Conservation (phyloP, 1,140 invertebrate species). For the Zaprionus ghesquierei region DNA sequence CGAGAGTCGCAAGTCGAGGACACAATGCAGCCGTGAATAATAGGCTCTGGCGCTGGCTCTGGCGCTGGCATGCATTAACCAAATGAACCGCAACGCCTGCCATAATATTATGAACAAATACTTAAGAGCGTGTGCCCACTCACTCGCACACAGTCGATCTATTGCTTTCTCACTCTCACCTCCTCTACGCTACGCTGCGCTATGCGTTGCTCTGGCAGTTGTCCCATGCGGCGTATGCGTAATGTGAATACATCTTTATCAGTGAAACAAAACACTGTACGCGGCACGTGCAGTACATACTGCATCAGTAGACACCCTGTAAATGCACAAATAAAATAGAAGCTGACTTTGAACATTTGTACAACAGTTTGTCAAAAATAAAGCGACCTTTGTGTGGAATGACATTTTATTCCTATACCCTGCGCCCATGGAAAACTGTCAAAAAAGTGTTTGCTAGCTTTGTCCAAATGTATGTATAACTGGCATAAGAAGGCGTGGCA, state of each 20-base stretch:
- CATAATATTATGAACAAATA: slow-evolving; percentile 56
- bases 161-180: neutral
- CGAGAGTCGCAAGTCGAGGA: slow-evolving; percentile 43
- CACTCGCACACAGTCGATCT: neutral
- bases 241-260: slow-evolving; percentile 30
- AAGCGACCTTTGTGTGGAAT: too few relatives aligned
- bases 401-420: too few relatives aligned
- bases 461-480: too few relatives aligned
- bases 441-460: too few relatives aligned
- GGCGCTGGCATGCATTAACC: slow-evolving; percentile 73
- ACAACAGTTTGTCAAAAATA: too few relatives aligned
- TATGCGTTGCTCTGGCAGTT: neutral
- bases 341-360: too few relatives aligned
- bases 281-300: too few relatives aligned
- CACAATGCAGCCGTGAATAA: slow-evolving; percentile 71
- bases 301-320: neutral
- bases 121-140: slow-evolving; percentile 27
- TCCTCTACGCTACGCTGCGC: neutral
- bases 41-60: slow-evolving; percentile 46
- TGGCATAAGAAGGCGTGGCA: too few relatives aligned
- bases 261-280: neutral
- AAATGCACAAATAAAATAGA: neutral
- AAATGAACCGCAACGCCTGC: slow-evolving; percentile 72
- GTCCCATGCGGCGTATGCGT: slow-evolving; percentile 56
- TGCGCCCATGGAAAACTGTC: too few relatives aligned